A percentile compares a stretch with the other conserved stretches of the same genome.
phyloP scores from a whole-genome alignment of 2,888 invertebrate genomes.

The Cistogaster globosa region DNA sequence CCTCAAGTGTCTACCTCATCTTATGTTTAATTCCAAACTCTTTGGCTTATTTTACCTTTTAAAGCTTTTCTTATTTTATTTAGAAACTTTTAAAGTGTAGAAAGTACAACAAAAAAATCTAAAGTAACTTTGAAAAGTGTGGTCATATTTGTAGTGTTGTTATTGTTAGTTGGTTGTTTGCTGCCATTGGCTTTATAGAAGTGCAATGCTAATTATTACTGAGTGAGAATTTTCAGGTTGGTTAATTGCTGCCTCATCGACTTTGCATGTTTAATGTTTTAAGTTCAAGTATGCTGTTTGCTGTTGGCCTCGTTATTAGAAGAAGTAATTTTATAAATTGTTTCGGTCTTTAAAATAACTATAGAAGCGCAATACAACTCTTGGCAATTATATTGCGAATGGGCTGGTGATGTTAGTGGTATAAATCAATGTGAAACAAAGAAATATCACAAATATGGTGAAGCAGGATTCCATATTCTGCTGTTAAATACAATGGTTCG shows the following conservation, averaged over 20 bases:
- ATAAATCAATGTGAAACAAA: no score
- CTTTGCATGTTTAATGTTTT: slow-evolving; percentile 30
- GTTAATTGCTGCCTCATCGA: slow-evolving; percentile 59
- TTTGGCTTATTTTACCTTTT: slow-evolving; percentile 37
- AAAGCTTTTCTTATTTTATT: neutral
- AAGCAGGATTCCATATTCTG: no score
- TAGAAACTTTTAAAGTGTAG: slow-evolving; percentile 7
- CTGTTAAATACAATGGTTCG: no score
- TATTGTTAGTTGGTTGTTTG: slow-evolving; percentile 22
- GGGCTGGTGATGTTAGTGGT: no score
- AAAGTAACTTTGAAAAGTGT: slow-evolving; percentile 39
- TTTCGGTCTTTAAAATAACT: neutral
- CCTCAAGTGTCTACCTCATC: slow-evolving; percentile 64
- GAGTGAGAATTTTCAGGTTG: slow-evolving; percentile 57
- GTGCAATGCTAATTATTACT: slow-evolving; percentile 45
- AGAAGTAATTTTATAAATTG: neutral
- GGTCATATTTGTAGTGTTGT: slow-evolving; percentile 33
- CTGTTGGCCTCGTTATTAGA: neutral
- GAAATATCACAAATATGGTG: no score
- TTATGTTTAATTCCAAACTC: slow-evolving; percentile 54
- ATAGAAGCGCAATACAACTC: no score
- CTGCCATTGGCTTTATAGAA: slow-evolving; percentile 8
- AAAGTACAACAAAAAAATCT: slow-evolving; percentile 6
- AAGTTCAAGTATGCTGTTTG: slow-evolving; percentile 3
- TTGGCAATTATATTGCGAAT: neutral